A percentile compares a stretch with the other conserved stretches of the same genome.
Conservation (phyloP, 2,888 invertebrate genomes). For the Athrips mouffetella region DNA sequence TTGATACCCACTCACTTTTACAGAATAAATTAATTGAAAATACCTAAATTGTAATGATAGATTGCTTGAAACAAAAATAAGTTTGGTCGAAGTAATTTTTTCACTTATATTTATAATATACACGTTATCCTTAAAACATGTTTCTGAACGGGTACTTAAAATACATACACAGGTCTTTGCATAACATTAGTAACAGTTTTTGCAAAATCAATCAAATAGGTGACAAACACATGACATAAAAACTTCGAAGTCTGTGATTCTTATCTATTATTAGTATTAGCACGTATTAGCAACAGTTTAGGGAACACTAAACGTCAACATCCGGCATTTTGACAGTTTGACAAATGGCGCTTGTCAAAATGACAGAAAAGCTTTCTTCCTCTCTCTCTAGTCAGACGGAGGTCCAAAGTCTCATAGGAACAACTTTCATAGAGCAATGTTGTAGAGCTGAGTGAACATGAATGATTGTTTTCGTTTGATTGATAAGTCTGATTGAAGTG, state of each 20-base stretch:
- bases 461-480: not conserved
- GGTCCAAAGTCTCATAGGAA: slow-evolving; percentile 3
- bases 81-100: no score
- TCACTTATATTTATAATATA: no score
- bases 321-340: slow-evolving; percentile 27
- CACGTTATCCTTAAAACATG: no score
- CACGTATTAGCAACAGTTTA: not conserved
- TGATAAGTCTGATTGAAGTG: not conserved
- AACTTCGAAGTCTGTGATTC: not conserved
- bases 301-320: slow-evolving; percentile 12
- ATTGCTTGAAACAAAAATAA: no score
- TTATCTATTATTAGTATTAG: not conserved
- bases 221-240: no score
- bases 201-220: no score
- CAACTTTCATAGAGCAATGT: not conserved
- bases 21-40: no score
- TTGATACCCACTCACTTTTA: not conserved
- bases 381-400: not conserved
- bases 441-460: not conserved
- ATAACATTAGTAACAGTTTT: no score
- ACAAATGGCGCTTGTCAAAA: slow-evolving; percentile 25
- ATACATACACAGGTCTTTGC: no score
- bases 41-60: no score
- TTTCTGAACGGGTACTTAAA: no score
- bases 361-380: slow-evolving; percentile 6